phyloP scores from a whole-genome alignment of 2,888 invertebrate genomes.

The Parapristionchus giblindavisi region DNA sequence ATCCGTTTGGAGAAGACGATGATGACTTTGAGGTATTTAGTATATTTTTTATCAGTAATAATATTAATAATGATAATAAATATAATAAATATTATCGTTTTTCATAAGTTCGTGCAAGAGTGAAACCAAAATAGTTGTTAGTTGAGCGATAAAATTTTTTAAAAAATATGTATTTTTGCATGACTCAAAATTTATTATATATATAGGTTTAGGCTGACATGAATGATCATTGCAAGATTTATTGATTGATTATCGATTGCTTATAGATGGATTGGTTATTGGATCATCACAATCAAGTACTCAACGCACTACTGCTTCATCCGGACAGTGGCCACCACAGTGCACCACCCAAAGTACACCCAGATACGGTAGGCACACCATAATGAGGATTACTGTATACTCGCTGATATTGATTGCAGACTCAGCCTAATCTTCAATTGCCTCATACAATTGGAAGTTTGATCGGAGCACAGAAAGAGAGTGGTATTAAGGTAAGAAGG shows the following conservation, averaged over 20 bases:
- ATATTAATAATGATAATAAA: background rate
- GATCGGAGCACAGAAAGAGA: slow-evolving; percentile 13
- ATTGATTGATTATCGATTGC: background rate
- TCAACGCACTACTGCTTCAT: slow-evolving; percentile 6
- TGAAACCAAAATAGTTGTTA: too few species aligned
- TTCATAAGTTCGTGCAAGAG: too few species aligned
- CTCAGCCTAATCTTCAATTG: slow-evolving; percentile 11
- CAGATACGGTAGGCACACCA: background rate
- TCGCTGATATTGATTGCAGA: background rate
- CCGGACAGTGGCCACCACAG: slow-evolving; percentile 9
- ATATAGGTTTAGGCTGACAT: too few species aligned
- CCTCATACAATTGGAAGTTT: slow-evolving; percentile 22
- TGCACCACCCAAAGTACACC: slow-evolving; percentile 10
- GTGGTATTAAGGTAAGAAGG: too few species aligned
- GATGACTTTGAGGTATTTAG: slow-evolving; percentile 39
- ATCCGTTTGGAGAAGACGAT: slow-evolving; percentile 39
- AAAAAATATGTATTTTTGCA: too few species aligned
- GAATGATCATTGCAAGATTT: background rate
- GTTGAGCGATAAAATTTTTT: too few species aligned
- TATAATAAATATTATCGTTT: too few species aligned
- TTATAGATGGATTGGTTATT: slow-evolving; percentile 18
- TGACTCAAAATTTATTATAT: too few species aligned
- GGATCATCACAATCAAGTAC: slow-evolving; percentile 18
- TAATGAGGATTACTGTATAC: background rate
- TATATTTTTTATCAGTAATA: background rate